These are phyloP conservation scores for Diaprepes abbreviatus DNA, from an alignment of 2,888 invertebrate genomes.

Conservation along the genomic window DNA sequence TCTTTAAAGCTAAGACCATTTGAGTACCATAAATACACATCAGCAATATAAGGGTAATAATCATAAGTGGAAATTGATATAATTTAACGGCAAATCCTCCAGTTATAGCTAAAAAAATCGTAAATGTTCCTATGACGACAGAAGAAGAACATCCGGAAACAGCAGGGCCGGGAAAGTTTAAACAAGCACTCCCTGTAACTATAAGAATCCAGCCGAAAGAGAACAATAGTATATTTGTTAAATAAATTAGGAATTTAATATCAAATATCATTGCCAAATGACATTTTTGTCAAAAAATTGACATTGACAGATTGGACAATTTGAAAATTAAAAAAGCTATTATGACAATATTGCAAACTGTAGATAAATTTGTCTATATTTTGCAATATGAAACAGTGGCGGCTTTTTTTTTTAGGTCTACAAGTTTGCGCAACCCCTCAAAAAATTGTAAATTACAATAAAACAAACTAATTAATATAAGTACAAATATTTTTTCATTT, in stretches of 20 bases:
- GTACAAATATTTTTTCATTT: too few species aligned
- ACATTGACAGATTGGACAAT: not conserved
- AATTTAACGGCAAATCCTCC: slow-evolving; percentile 8
- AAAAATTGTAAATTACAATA: too few species aligned
- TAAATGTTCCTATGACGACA: slow-evolving; percentile 19
- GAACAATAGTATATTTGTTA: slow-evolving; percentile 16
- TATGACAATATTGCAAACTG: too few species aligned
- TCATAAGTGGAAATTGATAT: slow-evolving; percentile 20
- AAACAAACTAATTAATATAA: too few species aligned
- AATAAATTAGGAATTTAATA: slow-evolving; percentile 29
- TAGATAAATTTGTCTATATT: too few species aligned
- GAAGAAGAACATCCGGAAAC: not conserved
- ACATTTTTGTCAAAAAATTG: not conserved
- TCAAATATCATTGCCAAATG: slow-evolving; percentile 16
- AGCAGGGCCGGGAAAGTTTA: slow-evolving; percentile 25
- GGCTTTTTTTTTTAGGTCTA: too few species aligned
- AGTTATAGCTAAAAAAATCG: not conserved
- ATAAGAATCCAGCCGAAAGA: slow-evolving; percentile 16
- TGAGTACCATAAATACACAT: slow-evolving; percentile 25
- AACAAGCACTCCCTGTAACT: slow-evolving; percentile 11
- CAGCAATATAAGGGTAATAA: slow-evolving; percentile 18
- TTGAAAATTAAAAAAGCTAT: too few species aligned
- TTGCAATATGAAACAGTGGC: too few species aligned
- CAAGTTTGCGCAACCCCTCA: too few species aligned
- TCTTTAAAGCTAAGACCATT: slow-evolving; percentile 8